A percentile compares a stretch with the other conserved stretches of the same genome.
These are phyloP conservation scores for Clitarchus hookeri DNA, from an alignment of 2,888 invertebrate species.

Conservation along the genomic window DNA sequence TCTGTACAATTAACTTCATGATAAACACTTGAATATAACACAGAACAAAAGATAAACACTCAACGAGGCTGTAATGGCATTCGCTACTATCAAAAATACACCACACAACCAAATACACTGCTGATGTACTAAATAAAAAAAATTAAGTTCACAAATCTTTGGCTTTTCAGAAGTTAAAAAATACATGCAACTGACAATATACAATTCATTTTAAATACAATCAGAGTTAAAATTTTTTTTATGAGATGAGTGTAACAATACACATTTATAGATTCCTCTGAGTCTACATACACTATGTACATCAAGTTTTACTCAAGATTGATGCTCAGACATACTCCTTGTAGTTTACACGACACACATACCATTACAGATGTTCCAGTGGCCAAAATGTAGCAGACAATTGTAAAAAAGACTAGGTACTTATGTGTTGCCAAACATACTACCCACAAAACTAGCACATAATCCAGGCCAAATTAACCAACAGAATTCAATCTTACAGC, in stretches of 20 bases:
- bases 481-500: background rate
- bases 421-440: background rate
- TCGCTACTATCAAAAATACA: background rate
- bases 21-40: background rate
- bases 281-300: background rate
- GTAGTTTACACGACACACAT: background rate
- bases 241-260: background rate
- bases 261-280: constrained; percentile 7
- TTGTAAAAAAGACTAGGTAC: background rate
- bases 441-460: background rate
- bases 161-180: background rate
- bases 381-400: background rate
- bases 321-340: background rate
- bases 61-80: background rate
- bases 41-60: background rate
- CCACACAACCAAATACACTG: background rate
- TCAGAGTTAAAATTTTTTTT: constrained; percentile 10
- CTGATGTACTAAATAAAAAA: constrained; percentile 4
- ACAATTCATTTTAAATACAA: constrained; percentile 3
- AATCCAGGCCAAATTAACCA: too few species aligned
- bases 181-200: background rate
- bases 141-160: background rate
- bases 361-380: background rate
- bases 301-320: background rate
- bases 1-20: background rate